Evolutionary conservation across 2,113 vertebrate species (phyloP).

Genomic region (Coturnix japonica): DNA sequence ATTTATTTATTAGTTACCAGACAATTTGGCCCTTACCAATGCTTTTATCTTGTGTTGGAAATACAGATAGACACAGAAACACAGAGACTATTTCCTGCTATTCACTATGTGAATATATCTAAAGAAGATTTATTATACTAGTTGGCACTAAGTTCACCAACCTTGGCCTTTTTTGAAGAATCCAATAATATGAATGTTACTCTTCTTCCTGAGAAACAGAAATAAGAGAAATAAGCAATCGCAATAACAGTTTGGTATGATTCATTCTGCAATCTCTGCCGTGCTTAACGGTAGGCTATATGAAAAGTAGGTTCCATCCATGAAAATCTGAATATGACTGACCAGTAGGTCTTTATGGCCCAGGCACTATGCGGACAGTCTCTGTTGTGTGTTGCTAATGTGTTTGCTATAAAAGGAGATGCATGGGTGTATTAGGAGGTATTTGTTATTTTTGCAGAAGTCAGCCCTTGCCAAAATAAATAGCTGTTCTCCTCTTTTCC

Average conservation of each 20-base stretch:
- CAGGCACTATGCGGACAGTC: background rate
- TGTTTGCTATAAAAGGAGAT: background rate
- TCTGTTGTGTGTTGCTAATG: background rate
- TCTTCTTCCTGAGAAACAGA: background rate
- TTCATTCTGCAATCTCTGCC: background rate
- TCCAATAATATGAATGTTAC: background rate
- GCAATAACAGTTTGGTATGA: background rate
- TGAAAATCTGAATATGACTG: background rate
- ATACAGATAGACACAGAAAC: background rate
- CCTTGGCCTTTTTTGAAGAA: background rate
- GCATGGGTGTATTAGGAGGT: background rate
- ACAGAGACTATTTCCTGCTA: background rate
- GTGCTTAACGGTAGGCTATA: background rate
- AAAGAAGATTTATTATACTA: background rate
- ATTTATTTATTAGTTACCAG: conserved; percentile 43
- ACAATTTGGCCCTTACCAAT: background rate
- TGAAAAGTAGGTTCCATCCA: background rate
- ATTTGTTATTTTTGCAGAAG: background rate
- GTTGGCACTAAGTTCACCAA: background rate
- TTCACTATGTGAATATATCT: background rate
- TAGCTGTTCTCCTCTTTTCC: background rate
- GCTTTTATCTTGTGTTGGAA: background rate
- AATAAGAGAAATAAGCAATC: background rate
- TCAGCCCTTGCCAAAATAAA: background rate
- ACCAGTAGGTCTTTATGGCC: background rate